Evolutionary conservation across 2,888 invertebrate species (phyloP).

Genomic region (Taenaris catops): DNA sequence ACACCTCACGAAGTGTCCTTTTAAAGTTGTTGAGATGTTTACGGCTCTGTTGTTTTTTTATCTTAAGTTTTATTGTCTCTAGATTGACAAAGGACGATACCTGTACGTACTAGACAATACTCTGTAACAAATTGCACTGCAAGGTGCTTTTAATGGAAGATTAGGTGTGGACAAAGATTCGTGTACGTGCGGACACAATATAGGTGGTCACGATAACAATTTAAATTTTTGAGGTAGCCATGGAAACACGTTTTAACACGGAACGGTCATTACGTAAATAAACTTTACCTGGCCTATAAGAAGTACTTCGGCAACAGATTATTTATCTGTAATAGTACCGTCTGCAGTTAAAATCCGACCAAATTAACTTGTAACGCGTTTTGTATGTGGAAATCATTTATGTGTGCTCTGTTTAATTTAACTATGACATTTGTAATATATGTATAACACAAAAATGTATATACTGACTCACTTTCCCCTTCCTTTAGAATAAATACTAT

Average conservation of each 20-base stretch:
- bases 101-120: constrained; percentile 66
- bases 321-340: no score
- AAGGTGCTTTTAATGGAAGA: constrained; percentile 54
- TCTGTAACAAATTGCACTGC: constrained; percentile 56
- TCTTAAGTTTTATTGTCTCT: constrained; percentile 30
- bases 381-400: no score
- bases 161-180: constrained; percentile 38
- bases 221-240: constrained; percentile 57
- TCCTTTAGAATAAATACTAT: no score
- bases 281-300: constrained; percentile 20
- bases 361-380: no score
- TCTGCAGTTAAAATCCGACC: no score
- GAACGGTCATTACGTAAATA: constrained; percentile 18
- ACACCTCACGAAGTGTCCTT: constrained; percentile 55
- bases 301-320: no score
- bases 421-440: no score
- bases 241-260: constrained; percentile 48
- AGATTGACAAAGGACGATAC: constrained; percentile 48
- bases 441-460: no score
- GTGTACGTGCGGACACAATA: constrained; percentile 60
- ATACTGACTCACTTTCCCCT: no score
- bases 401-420: no score
- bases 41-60: constrained; percentile 37
- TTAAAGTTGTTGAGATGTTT: constrained; percentile 43
- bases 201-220: constrained; percentile 38